phyloP scores from a whole-genome alignment of 2,113 vertebrate species.

The Sprattus sprattus region DNA sequence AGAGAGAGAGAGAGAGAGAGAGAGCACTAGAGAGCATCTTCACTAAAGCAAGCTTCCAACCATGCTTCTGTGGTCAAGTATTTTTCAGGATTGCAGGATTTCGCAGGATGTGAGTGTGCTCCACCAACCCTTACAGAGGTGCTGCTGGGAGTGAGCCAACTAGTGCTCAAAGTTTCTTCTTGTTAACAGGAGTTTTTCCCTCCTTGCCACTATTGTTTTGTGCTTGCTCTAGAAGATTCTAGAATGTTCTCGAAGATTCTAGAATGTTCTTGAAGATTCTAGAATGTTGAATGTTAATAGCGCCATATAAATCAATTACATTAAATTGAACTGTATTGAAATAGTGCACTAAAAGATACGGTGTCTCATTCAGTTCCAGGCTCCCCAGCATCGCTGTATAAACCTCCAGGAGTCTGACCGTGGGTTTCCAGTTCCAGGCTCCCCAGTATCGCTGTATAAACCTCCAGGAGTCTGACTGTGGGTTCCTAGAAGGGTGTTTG shows the following conservation, averaged over 20 bases:
- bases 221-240: background rate
- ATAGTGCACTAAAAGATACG: background rate
- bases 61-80: background rate
- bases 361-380: background rate
- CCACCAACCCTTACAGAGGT: background rate
- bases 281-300: background rate
- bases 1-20: background rate
- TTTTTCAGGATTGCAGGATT: background rate
- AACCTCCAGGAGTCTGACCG: too few relatives aligned
- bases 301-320: too few relatives aligned
- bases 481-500: too few relatives aligned
- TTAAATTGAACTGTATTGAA: background rate
- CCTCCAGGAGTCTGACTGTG: too few relatives aligned
- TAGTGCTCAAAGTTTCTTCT: background rate
- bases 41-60: background rate
- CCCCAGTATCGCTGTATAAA: too few relatives aligned
- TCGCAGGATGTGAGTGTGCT: background rate
- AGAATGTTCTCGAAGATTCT: too few relatives aligned
- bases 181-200: background rate
- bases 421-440: too few relatives aligned
- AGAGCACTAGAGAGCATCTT: background rate
- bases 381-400: too few relatives aligned
- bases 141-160: background rate
- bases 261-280: too few relatives aligned
- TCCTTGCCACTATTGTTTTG: background rate